phyloP scores from a whole-genome alignment of 1,140 invertebrate species.

The Drosophila ogumai region DNA sequence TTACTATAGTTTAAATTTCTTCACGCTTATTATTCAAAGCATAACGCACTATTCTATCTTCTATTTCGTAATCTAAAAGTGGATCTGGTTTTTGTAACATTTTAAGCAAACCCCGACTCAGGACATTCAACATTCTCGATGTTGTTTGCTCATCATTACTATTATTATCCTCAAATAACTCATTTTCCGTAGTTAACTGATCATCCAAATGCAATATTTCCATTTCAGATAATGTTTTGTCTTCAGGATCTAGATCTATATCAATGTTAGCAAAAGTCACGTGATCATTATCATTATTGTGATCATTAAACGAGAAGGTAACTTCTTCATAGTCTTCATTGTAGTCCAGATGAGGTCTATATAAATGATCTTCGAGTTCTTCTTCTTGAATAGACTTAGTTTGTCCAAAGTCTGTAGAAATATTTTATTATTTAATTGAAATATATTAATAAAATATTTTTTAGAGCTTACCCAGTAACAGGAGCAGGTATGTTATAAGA shows the following conservation, averaged over 20 bases:
- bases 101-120: background rate
- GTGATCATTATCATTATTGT: constrained; percentile 11
- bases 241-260: background rate
- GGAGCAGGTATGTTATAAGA: background rate
- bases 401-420: background rate
- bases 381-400: background rate
- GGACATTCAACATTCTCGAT: constrained; percentile 4
- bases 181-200: constrained; percentile 2
- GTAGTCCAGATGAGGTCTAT: background rate
- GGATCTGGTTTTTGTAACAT: background rate
- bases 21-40: constrained; percentile 23
- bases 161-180: background rate
- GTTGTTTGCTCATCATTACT: background rate
- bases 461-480: background rate
- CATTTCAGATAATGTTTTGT: background rate
- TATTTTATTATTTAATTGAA: background rate
- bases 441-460: background rate
- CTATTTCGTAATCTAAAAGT: constrained; percentile 9
- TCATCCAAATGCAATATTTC: background rate
- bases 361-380: constrained; percentile 5
- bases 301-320: background rate
- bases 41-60: constrained; percentile 43
- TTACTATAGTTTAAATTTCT: constrained; percentile 20
- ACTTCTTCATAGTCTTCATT: background rate
- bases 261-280: background rate